Conservation (phyloP, 2,888 invertebrate genomes). For the Drosophila paranaensis region DNA sequence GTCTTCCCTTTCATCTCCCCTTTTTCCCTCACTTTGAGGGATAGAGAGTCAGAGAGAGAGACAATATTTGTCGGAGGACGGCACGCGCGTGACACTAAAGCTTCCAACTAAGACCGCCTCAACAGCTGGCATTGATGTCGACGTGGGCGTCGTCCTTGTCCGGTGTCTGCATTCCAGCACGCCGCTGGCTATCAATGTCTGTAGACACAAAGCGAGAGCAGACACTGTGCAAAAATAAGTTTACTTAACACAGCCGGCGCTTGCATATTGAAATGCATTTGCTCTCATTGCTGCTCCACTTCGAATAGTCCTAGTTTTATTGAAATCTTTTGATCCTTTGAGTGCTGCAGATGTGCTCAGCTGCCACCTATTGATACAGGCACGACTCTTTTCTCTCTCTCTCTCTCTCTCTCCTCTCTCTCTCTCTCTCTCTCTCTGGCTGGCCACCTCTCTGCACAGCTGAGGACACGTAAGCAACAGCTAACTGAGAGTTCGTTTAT, state of each 20-base stretch:
- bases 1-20: neutral
- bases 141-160: slow-evolving; percentile 10
- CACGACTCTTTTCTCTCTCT: neutral
- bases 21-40: neutral
- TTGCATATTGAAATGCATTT: slow-evolving; percentile 19
- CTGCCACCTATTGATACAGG: neutral
- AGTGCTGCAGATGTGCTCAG: neutral
- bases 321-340: slow-evolving; percentile 18
- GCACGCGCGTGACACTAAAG: slow-evolving; percentile 32
- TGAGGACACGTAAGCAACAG: neutral
- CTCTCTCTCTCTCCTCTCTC: too few species aligned
- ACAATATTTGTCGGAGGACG: slow-evolving; percentile 30
- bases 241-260: slow-evolving; percentile 4
- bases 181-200: slow-evolving; percentile 17
- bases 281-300: neutral
- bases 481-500: neutral
- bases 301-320: slow-evolving; percentile 9
- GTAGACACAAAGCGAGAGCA: slow-evolving; percentile 2
- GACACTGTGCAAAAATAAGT: slow-evolving; percentile 8
- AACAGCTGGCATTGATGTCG: slow-evolving; percentile 1
- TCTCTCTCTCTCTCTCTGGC: neutral
- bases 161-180: slow-evolving; percentile 15
- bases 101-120: neutral
- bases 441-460: neutral
- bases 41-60: slow-evolving; percentile 3